A percentile compares a stretch with the other conserved stretches of the same genome.
phyloP scores from a whole-genome alignment of 2,888 invertebrate species.

The Neoitamus cyanurus region DNA sequence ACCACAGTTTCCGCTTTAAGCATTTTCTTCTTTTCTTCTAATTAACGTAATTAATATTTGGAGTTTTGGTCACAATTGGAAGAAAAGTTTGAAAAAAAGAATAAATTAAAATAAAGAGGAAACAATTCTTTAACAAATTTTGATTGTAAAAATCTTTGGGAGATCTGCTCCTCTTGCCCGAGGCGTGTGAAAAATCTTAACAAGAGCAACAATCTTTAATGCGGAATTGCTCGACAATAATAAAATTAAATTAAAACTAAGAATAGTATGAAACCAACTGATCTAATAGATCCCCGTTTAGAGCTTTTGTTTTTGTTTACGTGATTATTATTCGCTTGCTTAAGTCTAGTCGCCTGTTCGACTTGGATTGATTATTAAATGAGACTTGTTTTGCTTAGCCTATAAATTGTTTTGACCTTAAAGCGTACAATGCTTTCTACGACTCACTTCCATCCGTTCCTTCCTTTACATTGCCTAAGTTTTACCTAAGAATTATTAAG shows the following conservation, averaged over 20 bases:
- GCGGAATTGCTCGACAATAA: background rate
- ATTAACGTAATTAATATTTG: background rate
- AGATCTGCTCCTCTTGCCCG: constrained; percentile 26
- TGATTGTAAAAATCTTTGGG: constrained; percentile 36
- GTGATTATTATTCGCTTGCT: constrained; percentile 7
- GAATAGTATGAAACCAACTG: background rate
- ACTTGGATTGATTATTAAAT: background rate
- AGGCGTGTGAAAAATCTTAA: constrained; percentile 3
- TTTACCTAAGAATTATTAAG: constrained; percentile 5
- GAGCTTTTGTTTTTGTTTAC: background rate
- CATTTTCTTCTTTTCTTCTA: background rate
- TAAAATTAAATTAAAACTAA: background rate
- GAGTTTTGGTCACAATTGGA: constrained; percentile 36
- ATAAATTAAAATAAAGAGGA: constrained; percentile 9
- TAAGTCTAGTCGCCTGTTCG: constrained; percentile 2
- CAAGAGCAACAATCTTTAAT: background rate
- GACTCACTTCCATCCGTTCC: background rate
- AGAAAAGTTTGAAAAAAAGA: background rate
- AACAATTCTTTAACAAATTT: constrained; percentile 22
- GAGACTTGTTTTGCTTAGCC: background rate
- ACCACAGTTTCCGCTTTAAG: background rate
- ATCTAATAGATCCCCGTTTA: background rate
- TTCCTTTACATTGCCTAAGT: background rate
- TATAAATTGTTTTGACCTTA: background rate
- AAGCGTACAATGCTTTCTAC: background rate